Evolutionary conservation across 2,888 invertebrate species (phyloP).

Genomic region (Physocephala rufipes): DNA sequence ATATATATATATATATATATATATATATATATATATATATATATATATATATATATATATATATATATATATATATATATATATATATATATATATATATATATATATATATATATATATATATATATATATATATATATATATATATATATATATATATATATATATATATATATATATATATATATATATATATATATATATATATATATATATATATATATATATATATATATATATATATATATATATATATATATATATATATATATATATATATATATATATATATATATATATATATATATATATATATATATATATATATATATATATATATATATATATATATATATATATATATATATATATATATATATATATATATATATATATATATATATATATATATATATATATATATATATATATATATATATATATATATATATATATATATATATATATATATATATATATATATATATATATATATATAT

Average conservation of each 20-base stretch:
- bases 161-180: not conserved
- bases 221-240: not conserved
- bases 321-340: conserved; percentile 1
- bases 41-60: conserved; percentile 1
- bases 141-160: not conserved
- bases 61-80: not conserved
- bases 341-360: conserved; percentile 1
- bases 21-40: conserved; percentile 1
- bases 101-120: conserved; percentile 1
- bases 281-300: conserved; percentile 1
- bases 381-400: conserved; percentile 1
- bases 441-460: conserved; percentile 1
- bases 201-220: not conserved
- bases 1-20: conserved; percentile 1
- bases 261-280: conserved; percentile 1
- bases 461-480: conserved; percentile 1
- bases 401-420: conserved; percentile 1
- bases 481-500: conserved; percentile 1
- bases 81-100: conserved; percentile 1
- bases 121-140: conserved; percentile 1
- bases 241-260: conserved; percentile 1
- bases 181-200: not conserved
- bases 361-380: conserved; percentile 1
- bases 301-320: conserved; percentile 1
- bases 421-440: conserved; percentile 1